Conservation (phyloP, 1,140 invertebrate species). For the Magallana angulata region DNA sequence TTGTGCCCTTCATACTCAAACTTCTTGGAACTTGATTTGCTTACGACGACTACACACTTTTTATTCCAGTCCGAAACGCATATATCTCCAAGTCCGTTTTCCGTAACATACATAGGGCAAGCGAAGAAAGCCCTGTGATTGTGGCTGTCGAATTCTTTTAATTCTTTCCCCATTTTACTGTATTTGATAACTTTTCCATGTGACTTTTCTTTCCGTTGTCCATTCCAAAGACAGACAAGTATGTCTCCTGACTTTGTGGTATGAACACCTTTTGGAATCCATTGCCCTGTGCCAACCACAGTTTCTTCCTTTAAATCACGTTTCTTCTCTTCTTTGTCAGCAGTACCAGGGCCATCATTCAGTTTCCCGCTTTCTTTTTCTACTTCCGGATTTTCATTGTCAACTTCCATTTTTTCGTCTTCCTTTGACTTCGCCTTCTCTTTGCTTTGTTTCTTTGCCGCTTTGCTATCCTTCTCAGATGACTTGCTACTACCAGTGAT, state of each 20-base stretch:
- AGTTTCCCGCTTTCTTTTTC: background rate
- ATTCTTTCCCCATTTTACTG: background rate
- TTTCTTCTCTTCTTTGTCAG: background rate
- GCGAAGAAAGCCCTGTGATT: slow-evolving; percentile 17
- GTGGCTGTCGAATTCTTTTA: slow-evolving; percentile 36
- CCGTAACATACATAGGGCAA: background rate
- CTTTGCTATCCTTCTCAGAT: background rate
- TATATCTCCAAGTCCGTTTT: background rate
- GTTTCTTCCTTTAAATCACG: background rate
- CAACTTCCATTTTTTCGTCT: slow-evolving; percentile 1
- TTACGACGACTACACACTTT: background rate
- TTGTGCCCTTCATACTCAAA: slow-evolving; percentile 19
- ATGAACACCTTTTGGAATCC: slow-evolving; percentile 9
- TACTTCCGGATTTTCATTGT: background rate
- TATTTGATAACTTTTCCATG: background rate
- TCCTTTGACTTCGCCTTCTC: background rate
- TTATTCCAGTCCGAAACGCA: background rate
- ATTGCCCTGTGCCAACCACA: background rate
- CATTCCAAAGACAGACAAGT: slow-evolving; percentile 14
- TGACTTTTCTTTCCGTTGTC: background rate
- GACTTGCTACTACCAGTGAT: background rate
- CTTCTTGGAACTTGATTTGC: background rate
- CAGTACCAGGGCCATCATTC: background rate
- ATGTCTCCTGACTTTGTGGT: background rate
- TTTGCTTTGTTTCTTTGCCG: slow-evolving; percentile 6